These are phyloP conservation scores for Actinemys pallida DNA, from an alignment of 2,113 vertebrate species.

Conservation along the genomic window DNA sequence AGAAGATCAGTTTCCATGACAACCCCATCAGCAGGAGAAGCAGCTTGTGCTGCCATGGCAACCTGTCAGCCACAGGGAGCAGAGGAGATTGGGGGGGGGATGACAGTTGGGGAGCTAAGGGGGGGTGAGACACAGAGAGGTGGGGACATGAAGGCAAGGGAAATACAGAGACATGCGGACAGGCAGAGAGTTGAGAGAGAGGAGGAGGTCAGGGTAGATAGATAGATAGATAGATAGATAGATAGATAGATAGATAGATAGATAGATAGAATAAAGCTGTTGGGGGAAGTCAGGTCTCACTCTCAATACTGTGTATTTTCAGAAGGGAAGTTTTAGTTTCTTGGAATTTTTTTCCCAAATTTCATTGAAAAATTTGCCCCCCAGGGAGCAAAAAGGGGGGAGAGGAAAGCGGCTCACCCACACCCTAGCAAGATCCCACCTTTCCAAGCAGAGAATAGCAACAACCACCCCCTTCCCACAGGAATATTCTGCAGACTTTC, in stretches of 20 bases:
- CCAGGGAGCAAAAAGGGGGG: too few species aligned
- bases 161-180: background rate
- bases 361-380: too few species aligned
- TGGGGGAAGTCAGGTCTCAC: background rate
- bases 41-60: slow-evolving; percentile 14
- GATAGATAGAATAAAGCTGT: background rate
- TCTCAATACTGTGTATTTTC: too few species aligned
- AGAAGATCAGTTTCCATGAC: slow-evolving; percentile 29
- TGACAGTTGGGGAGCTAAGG: background rate
- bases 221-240: background rate
- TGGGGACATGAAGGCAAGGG: background rate
- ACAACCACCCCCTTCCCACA: background rate
- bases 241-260: background rate
- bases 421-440: too few species aligned
- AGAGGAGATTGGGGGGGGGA: background rate
- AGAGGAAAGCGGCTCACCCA: background rate
- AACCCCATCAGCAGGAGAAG: slow-evolving; percentile 22
- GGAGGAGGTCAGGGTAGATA: background rate
- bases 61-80: slow-evolving; percentile 13
- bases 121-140: background rate
- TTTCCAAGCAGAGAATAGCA: too few species aligned
- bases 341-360: background rate
- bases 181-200: background rate
- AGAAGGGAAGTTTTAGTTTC: background rate
- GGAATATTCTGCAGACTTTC: too few species aligned